Base-by-base conservation (phyloP, 1,140 invertebrate genomes). In the Brachionus sp. region DNA sequence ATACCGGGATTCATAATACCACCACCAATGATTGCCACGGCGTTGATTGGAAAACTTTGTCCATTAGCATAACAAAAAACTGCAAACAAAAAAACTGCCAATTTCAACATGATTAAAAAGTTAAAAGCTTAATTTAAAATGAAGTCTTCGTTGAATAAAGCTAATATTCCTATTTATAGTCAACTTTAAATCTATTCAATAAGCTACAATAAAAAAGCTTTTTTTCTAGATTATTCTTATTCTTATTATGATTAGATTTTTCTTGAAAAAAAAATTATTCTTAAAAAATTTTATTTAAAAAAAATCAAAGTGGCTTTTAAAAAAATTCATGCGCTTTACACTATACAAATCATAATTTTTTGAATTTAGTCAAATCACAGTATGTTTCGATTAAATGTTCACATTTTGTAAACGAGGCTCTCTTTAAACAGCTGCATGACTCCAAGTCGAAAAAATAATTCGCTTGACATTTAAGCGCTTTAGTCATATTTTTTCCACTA, bases 351-450 rank as follows among this genome's bases (percentile, higher is more conserved):
- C 25, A 75, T 19, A 75, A 46, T 75, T 75, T 46, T 75, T 75
- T 75, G 16, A 75, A 46, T 75, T 75, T 75, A 23, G 50, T 16
- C 23, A 80, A 35, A 57, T 80, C 62, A 44, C 77, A 80, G n/a
- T 62, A 80, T 3, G 77, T 80, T 6, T 80, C 77, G 2, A 19
- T 62, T 23, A 80, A 62, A 62, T 80, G 16, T 62, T 62, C 62
- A 66, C 77, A 80, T 42, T 80, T 57, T 16, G n/a, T 42, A 42
- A 1, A 29, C 25, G 19, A 12, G 7, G 42, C 16, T 23, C 33
- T 73, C 10, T 50, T 19, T 7, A 62, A 50, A 62, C 77, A 80
- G 39, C 19, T 42, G 13, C 77, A 80, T n/a, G 35, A 29, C n/a
- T 62, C 12, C 37, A 80, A 33, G 29, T 80, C 57, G 25, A 80